These are phyloP conservation scores for Abscondita cerata DNA, from an alignment of 2,888 invertebrate species.

Conservation along the genomic window DNA sequence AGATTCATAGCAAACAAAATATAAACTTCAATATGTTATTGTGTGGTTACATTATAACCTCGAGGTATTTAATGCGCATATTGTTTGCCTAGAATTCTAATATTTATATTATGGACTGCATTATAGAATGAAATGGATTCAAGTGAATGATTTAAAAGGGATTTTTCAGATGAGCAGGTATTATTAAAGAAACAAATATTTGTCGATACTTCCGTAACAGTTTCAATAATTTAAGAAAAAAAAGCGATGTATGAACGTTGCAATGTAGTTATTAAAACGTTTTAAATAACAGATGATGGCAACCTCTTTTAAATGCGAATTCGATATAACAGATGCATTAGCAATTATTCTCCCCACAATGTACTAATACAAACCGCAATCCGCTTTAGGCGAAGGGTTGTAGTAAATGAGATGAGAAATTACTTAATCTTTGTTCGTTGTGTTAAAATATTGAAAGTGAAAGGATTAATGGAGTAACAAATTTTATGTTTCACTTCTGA, in stretches of 20 bases:
- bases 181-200: too few species aligned
- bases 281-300: conserved; percentile 13
- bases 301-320: conserved; percentile 12
- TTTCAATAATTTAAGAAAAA: not conserved
- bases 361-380: conserved; percentile 16
- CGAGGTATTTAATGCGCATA: conserved; percentile 26
- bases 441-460: conserved; percentile 7
- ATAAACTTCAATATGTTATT: conserved; percentile 33
- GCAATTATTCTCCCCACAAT: conserved; percentile 20
- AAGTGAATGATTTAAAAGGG: not conserved
- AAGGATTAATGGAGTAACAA: conserved; percentile 7
- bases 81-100: conserved; percentile 14
- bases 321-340: conserved; percentile 26
- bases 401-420: conserved; percentile 23
- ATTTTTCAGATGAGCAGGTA: too few species aligned
- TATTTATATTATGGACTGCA: conserved; percentile 5
- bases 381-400: conserved; percentile 25
- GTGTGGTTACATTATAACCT: conserved; percentile 25
- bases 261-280: not conserved
- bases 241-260: too few species aligned
- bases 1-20: conserved; percentile 32
- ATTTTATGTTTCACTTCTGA: not conserved
- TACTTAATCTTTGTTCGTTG: conserved; percentile 14
- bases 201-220: too few species aligned
- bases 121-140: not conserved